These are phyloP conservation scores for Lypha dubia DNA, from an alignment of 2,888 invertebrate species.

Conservation along the genomic window DNA sequence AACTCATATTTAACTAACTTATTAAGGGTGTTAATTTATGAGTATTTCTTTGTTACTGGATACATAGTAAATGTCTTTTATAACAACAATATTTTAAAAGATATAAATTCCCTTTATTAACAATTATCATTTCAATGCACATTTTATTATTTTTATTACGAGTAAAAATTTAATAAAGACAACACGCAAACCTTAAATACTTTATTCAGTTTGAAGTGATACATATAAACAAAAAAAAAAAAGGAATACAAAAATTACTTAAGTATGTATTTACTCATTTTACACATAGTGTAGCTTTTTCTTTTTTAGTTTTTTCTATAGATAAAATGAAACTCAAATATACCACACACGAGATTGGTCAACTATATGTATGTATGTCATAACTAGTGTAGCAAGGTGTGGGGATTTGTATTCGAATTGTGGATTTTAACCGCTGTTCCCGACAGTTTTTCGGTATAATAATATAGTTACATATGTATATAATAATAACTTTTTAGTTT, in stretches of 20 bases:
- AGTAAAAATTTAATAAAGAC: slow-evolving; percentile 47
- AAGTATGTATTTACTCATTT: too few relatives aligned
- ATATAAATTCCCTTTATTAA: slow-evolving; percentile 54
- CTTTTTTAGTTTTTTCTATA: slow-evolving; percentile 14
- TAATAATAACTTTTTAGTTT: too few relatives aligned
- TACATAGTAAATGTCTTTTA: neutral
- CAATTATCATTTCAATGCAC: slow-evolving; percentile 45
- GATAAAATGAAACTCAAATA: slow-evolving; percentile 40
- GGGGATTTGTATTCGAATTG: too few relatives aligned
- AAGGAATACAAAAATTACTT: neutral
- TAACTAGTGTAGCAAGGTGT: neutral
- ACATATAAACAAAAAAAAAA: neutral
- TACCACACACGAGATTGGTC: slow-evolving; percentile 57
- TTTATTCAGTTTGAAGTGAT: neutral
- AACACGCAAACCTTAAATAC: slow-evolving; percentile 64
- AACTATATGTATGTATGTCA: slow-evolving; percentile 42
- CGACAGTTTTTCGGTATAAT: too few relatives aligned
- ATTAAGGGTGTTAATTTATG: slow-evolving; percentile 66
- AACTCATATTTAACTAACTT: slow-evolving; percentile 37
- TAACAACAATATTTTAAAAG: slow-evolving; percentile 26
- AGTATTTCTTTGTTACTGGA: slow-evolving; percentile 19
- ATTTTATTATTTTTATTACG: slow-evolving; percentile 38
- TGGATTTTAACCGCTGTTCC: too few relatives aligned
- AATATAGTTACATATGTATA: too few relatives aligned
- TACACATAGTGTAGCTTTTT: neutral